These are phyloP conservation scores for Pandion haliaetus DNA, from an alignment of 2,113 vertebrate species.

Conservation along the genomic window DNA sequence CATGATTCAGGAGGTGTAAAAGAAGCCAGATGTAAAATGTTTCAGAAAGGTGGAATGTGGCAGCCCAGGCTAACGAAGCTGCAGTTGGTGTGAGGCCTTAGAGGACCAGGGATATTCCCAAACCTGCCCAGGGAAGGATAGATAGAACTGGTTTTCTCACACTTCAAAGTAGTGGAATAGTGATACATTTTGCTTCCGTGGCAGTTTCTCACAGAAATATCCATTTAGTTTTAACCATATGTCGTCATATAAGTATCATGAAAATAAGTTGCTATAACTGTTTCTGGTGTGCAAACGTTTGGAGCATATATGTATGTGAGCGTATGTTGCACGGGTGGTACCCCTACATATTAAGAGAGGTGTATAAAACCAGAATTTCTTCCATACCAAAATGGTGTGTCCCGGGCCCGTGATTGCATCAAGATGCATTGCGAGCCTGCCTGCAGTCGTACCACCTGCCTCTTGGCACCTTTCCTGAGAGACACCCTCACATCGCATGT, in stretches of 20 bases:
- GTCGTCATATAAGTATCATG: background rate
- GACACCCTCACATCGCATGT: background rate
- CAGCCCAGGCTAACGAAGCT: background rate
- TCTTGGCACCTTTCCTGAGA: background rate
- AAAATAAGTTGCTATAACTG: background rate
- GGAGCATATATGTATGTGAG: accelerated
- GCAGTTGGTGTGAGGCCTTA: background rate
- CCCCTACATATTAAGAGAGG: no score
- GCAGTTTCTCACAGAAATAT: background rate
- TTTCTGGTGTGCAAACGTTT: background rate
- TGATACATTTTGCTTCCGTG: background rate
- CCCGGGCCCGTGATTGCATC: background rate
- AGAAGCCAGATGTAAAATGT: background rate
- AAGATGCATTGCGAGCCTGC: background rate
- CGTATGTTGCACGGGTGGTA: background rate
- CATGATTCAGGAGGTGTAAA: background rate
- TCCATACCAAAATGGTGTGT: accelerated
- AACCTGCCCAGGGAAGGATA: background rate
- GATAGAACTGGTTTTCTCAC: background rate
- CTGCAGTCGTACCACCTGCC: background rate
- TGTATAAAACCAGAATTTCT: background rate
- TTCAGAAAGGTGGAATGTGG: background rate
- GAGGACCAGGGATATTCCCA: background rate
- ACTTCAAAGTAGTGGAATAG: background rate
- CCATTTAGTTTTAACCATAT: background rate